Percentiles rank a stretch among this genome's conserved stretches.
Conservation (phyloP, 2,888 invertebrate genomes). For the Thymelicus lineola region DNA sequence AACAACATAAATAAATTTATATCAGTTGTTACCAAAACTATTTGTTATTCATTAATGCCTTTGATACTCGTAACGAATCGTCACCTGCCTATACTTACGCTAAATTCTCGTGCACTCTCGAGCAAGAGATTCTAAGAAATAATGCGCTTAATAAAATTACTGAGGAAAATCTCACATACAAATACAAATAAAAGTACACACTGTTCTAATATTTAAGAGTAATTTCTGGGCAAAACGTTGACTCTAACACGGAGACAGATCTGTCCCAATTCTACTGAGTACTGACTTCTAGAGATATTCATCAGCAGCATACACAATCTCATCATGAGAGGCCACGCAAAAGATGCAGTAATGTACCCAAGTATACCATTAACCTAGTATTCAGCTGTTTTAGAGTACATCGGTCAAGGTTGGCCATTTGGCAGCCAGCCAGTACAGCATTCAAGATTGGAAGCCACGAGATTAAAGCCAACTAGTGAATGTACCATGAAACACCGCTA, state of each 20-base stretch:
- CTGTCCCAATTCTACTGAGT: neutral
- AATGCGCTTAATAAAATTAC: too few relatives aligned
- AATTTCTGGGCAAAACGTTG: too few relatives aligned
- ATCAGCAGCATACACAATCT: neutral
- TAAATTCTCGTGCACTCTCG: too few relatives aligned
- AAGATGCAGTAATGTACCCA: conserved; percentile 6
- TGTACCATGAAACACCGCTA: conserved; percentile 12
- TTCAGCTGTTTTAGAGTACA: conserved; percentile 24
- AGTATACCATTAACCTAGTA: conserved; percentile 28
- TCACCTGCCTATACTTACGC: too few relatives aligned
- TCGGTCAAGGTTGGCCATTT: conserved; percentile 35
- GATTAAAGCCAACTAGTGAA: conserved; percentile 29
- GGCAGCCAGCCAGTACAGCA: conserved; percentile 24
- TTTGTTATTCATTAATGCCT: too few relatives aligned
- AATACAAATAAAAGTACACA: neutral
- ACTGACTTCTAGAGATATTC: neutral
- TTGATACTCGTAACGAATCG: too few relatives aligned
- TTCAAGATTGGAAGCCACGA: conserved; percentile 28
- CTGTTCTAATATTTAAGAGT: neutral
- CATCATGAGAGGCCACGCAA: neutral
- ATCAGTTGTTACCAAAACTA: too few relatives aligned
- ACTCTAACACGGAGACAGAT: too few relatives aligned
- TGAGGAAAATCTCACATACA: neutral
- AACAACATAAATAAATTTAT: too few relatives aligned
- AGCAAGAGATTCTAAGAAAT: too few relatives aligned